Evolutionary conservation across 2,113 vertebrate species (phyloP), one percentile per base, ranked within the genome.

Genomic region (Eulemur macaco): DNA sequence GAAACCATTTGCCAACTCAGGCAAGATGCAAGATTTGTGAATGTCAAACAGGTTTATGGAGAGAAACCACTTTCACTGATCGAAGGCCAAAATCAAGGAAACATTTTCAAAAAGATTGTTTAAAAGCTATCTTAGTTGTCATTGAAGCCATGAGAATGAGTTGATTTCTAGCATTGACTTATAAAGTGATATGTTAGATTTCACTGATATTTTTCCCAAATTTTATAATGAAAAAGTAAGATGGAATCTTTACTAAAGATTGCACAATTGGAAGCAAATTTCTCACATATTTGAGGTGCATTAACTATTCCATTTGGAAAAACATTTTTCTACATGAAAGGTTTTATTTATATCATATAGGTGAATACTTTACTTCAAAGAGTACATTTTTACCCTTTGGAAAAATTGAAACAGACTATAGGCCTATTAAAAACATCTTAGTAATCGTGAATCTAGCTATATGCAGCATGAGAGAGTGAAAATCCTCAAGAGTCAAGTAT

Each of bases 361-460:
- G 93, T 95, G 52, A 94, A 73, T 64, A 94, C 60, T 89, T 85
- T 86, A 85, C 89, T 86, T 98, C 74, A 95, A 97, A 97, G 95
- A 81, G 74, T 66, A 66, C 11, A 42, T 76, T 93, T 95, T 82
- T 86, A 66, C 77, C 68, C 39, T 86, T 77, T 95, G 66, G 50
- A 94, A 93, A 95, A 93, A 88, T 73, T 84, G 50, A n/a, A 89
- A 82, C 76, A 97, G 50, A 92, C 78, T 68, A 31, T 47, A 95
- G 34, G 60, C 23, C 93, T 96, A 95, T 95, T 94, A 84, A 91
- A 93, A 97, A 81, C 71, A 85, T 95, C 87, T 91, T 94, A 83
- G 68, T 86, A 74, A 95, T 96, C 84, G 29, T 68, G 88, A 91
- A 37, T 92, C 74, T 95, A 81, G 45, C 42, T 64, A 2, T 42